Conservation (phyloP, 1,140 invertebrate species). For the Drosophila nikananu region DNA sequence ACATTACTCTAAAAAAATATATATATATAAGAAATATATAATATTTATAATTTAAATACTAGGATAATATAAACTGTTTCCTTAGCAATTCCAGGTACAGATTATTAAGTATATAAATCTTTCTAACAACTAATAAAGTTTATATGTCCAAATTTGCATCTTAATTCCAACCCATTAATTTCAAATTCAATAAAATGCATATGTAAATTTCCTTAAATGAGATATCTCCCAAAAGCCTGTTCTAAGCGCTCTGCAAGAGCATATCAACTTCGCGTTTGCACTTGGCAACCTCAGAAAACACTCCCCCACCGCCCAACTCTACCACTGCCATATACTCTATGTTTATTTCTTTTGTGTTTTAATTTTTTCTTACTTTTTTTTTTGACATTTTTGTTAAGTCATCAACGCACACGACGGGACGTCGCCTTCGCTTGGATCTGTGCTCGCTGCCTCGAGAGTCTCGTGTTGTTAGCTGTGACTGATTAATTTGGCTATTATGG, state of each 20-base stretch:
- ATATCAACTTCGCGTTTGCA: constrained; percentile 31
- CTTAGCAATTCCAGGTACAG: neutral
- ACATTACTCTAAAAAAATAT: too few species aligned
- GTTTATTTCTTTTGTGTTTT: constrained; percentile 17
- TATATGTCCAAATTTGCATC: neutral
- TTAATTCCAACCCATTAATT: neutral
- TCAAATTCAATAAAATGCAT: neutral
- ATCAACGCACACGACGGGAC: constrained; percentile 76
- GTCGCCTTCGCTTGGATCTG: constrained; percentile 47
- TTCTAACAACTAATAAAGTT: constrained; percentile 13
- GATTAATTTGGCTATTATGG: constrained; percentile 84
- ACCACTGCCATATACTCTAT: neutral
- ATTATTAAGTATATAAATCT: neutral
- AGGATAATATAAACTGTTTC: too few species aligned
- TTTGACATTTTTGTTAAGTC: constrained; percentile 83
- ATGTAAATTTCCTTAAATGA: constrained; percentile 8
- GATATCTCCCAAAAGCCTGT: neutral
- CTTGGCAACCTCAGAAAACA: neutral
- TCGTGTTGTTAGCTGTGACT: constrained; percentile 80
- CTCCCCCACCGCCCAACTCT: constrained; percentile 6
- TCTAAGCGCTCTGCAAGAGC: constrained; percentile 31
- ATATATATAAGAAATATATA: too few species aligned
- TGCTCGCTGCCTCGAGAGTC: constrained; percentile 55
- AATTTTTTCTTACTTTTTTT: constrained; percentile 47
- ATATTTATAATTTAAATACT: too few species aligned